A percentile compares a stretch with the other conserved stretches of the same genome.
phyloP scores from a whole-genome alignment of 2,888 invertebrate species.

The Boloria euphrosyne region DNA sequence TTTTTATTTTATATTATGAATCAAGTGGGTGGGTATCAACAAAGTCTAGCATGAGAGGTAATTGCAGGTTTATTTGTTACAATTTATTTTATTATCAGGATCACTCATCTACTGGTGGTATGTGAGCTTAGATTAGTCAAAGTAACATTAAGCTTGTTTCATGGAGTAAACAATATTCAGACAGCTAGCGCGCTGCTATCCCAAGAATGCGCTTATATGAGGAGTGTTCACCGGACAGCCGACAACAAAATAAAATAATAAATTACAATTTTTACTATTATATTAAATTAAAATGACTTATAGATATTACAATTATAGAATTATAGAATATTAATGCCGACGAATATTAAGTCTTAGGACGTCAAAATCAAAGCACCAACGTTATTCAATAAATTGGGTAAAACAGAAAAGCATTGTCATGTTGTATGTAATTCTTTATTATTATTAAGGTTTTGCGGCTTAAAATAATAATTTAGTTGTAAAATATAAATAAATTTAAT shows the following conservation, averaged over 20 bases:
- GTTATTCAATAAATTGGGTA: too few species aligned
- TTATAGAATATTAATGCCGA: not conserved
- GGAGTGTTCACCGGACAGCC: slow-evolving; percentile 50
- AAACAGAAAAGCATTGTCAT: too few species aligned
- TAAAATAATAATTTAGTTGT: slow-evolving; percentile 12
- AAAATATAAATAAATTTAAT: slow-evolving; percentile 2
- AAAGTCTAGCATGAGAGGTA: too few species aligned
- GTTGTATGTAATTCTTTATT: not conserved
- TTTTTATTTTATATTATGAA: too few species aligned
- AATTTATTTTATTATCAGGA: not conserved
- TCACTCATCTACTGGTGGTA: not conserved
- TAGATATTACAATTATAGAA: not conserved
- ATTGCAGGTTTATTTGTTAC: not conserved
- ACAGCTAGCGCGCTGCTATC: slow-evolving; percentile 48
- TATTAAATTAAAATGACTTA: too few species aligned
- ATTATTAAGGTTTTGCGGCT: too few species aligned
- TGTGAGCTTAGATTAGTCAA: slow-evolving; percentile 13
- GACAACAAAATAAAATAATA: slow-evolving; percentile 33
- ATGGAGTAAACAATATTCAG: slow-evolving; percentile 43
- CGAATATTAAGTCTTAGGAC: not conserved
- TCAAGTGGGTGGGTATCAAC: too few species aligned
- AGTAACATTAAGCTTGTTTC: slow-evolving; percentile 29
- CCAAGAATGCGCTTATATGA: slow-evolving; percentile 66
- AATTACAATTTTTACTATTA: not conserved
- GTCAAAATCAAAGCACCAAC: too few species aligned